A percentile compares a stretch with the other conserved stretches of the same genome.
Conservation (phyloP, 2,888 invertebrate species). For the Polydrusus cervinus region DNA sequence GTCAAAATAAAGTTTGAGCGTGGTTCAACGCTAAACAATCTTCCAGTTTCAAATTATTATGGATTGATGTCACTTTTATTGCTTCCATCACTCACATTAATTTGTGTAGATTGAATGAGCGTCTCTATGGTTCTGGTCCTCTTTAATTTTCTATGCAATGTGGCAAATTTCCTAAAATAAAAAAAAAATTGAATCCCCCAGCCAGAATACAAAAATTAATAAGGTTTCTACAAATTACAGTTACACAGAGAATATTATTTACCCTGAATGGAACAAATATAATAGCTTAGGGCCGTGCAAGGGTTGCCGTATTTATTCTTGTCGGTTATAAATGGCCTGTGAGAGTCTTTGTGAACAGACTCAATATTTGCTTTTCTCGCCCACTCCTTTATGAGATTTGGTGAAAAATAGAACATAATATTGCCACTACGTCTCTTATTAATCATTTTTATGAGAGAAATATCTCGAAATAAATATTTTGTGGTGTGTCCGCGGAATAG, state of each 20-base stretch:
- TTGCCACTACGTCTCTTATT: constrained; percentile 24
- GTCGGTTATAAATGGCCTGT: constrained; percentile 45
- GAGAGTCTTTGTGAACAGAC: constrained; percentile 35
- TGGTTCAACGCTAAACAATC: too few relatives aligned
- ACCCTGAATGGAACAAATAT: constrained; percentile 31
- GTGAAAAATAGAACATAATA: constrained; percentile 33
- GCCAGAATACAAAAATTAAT: not conserved
- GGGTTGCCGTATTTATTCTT: constrained; percentile 48
- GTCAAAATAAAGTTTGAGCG: too few relatives aligned
- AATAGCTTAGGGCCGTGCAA: constrained; percentile 38
- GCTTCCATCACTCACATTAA: too few relatives aligned
- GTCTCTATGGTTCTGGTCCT: too few relatives aligned
- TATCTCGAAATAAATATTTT: not conserved
- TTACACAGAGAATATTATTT: constrained; percentile 37
- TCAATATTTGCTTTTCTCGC: constrained; percentile 40
- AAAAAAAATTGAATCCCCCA: too few relatives aligned
- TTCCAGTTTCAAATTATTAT: too few relatives aligned
- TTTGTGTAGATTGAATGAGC: too few relatives aligned
- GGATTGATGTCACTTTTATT: too few relatives aligned
- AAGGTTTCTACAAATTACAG: constrained; percentile 3
- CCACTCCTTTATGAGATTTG: constrained; percentile 41
- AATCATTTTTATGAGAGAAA: constrained; percentile 2
- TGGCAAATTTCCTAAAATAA: too few relatives aligned
- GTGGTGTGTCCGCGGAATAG: too few relatives aligned
- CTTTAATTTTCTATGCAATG: too few relatives aligned